Base-by-base conservation (phyloP, 2,113 vertebrate genomes). In the Passer montanus region DNA sequence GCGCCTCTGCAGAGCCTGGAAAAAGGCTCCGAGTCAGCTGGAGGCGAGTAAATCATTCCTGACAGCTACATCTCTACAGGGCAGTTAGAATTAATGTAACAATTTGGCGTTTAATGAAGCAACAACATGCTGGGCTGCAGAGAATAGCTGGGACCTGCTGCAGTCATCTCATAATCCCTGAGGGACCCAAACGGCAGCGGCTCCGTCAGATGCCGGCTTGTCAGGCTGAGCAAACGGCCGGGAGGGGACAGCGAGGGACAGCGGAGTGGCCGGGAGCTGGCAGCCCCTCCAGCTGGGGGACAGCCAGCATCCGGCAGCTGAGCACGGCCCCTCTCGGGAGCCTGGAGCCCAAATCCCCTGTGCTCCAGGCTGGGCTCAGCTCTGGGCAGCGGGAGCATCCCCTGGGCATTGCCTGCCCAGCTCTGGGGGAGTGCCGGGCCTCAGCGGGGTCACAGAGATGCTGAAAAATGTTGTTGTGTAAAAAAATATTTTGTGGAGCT, bases 101-200 rank as follows among this genome's bases (percentile, higher is more conserved):
- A 98, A 99, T 99, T 98, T 98, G 98, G 97, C 96, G 92, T 97
- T 98, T 99, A 98, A 99, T 99, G 99, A 98, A 99, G 98, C 98
- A 97, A 98, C 97, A 97, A 96, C 93, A 87, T 8, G 95, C 89
- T 5, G 86, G 88, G 93, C 96, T 89, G 92, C 84, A 10, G 95
- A 93, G 94, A 93, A 93, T 66, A 84, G 91, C 84, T 9, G 73
- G 83, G 93, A 97, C 95, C 93, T 91, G 93, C 91, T 84, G 95
- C 93, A 95, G 93, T 56, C 74, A 31, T 13, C 47, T 80, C 15
- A 41, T 60, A 73, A 85, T 94, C 95, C 96, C 97, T 6, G 26
- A 22, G 95, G 95, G 96, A 94, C 87, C 52, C 93, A 94, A 95
- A 89, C 91, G 87, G 97, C 87, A 58, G 84, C 53, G 93, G n/a